Base-by-base conservation (phyloP, 2,113 vertebrate genomes). In the Euleptes europaea region DNA sequence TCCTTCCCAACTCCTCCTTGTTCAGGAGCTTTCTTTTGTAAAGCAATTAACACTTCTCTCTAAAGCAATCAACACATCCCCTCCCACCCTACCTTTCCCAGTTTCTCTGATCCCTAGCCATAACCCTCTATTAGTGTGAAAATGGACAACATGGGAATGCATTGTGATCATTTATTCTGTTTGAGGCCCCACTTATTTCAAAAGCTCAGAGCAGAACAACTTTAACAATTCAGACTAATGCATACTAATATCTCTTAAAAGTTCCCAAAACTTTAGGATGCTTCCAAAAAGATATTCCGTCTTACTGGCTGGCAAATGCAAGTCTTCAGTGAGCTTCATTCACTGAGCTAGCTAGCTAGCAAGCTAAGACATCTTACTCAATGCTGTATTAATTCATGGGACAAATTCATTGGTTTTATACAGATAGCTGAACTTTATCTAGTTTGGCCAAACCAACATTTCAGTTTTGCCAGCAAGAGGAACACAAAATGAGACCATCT, bases 401-500 rank as follows among this genome's bases (percentile, higher is more conserved):
- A 14, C 69, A 19, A 70, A 26, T 7, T 6, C 9, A 71, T 54
- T 54, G 35, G 9, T 71, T 28, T 73, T 49, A 49, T 74, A 14
- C 44, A 31, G 42, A 13, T 44, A 44, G 44, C 44, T 44, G 44
- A 44, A 44, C 44, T 44, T 44, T 44, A 4, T 44, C 44, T 44
- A 44, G 4, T 44, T 44, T 44, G 1, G 17, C 51, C 83, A 71
- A 82, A 35, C 3, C 11, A 71, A 28, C 3, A 14, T 14, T 82
- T 63, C 40, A 2, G 47, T 8, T 86, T 67, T 71, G 31, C 72
- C 1, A 38, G 51, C 13, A 0, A 57, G 78, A 85, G 44, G 60
- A 82, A 47, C 90, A 82, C 19, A 83, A 65, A 72, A 90, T 87
- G 88, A 85, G 65, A 23, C 13, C 69, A 57, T 86, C 83, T 87